Evolutionary conservation across 2,888 invertebrate species (phyloP), one percentile per base, ranked within the genome.

Genomic region (Conchocele bisecta): DNA sequence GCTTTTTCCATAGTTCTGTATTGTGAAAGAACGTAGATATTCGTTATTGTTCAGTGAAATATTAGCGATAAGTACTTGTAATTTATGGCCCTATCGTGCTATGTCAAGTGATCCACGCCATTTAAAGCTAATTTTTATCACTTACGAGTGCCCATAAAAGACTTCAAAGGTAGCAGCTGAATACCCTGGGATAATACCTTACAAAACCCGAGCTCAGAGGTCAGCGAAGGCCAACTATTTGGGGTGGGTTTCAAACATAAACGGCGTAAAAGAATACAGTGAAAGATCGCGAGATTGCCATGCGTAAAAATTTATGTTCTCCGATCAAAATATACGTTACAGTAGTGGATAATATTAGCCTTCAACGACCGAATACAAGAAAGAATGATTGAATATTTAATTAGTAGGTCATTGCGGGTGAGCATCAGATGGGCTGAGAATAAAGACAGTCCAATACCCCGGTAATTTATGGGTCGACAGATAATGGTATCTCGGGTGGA

Each of bases 91-190:
- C 31, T 51, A 66, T 60, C 48, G 29, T 56, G 56, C 60, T 24
- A 33, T 37, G 57, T 58, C 58, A 72, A 67, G 58, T 67, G 72
- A 61, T 51, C 72, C 46, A 51, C 59, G 67, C 63, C 72, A 72
- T 72, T 61, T 51, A 58, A 72, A 67, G 41, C 72, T 72, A 63
- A 67, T 67, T 72, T 67, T 63, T 72, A 67, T 72, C 72, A 67
- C 72, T 72, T 72, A 72, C 41, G 51, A 67, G 50, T 48, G 54
- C 41, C 53, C 17, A 33, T 39, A 58, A 26, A 67, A 67, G 67
- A 72, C 72, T 58, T 67, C 72, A 72, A 72, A 72, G 72, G 28
- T 33, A 58, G 24, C 28, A 28, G 20, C 29, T 72, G 67, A 72
- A 72, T 72, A 67, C 58, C 61, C 46, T 39, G 9, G 60, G 72